Base-by-base conservation (phyloP, 2,113 vertebrate genomes). In the Etheostoma spectabile region DNA sequence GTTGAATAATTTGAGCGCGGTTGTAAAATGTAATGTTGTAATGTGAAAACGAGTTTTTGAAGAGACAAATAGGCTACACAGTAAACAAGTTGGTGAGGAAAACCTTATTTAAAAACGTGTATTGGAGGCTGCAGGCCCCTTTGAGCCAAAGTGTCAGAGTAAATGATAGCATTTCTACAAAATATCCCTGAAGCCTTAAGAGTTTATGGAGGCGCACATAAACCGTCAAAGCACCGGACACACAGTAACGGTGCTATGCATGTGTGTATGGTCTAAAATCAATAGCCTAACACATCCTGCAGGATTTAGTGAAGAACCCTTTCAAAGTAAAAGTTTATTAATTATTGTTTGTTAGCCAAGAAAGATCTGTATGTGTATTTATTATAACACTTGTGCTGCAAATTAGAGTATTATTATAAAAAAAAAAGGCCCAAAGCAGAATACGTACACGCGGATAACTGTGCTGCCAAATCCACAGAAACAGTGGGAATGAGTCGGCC, bases 161-260 rank as follows among this genome's bases (percentile, higher is more conserved):
- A 57, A 53, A 57, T 60, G 21, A 30, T 55, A 24, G 49, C 33
- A 72, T 73, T 73, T 38, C 38, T 21, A 73, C 19, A 48, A 61
- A 56, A 73, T 46, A 15, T 51, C 21, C 8, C 5, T 62, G 46
- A 57, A 33, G 49, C 42, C n/a, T 62, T 51, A 62, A 53, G 19
- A 49, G 51, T 85, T 51, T 3, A 48, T 8, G 35, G 42, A 53
- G 22, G n/a, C 35, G 46, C 33, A 65, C 5, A 48, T 15, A 48
- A 72, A 45, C n/a, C 22, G 8, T 45, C 7, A 66, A 67, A 45
- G 16, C 18, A 18, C 3, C 65, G 22, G n/a, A 76, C 56, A 42
- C 38, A 33, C 35, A 51, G 27, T 27, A 27, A 33, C 71, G 62
- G 65, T 35, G 6, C n/a, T 51, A 16, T 57, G 35, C 16, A 38